A percentile compares a stretch with the other conserved stretches of the same genome.
phyloP scores from a whole-genome alignment of 2,113 vertebrate species.

The Stictonetta naevosa region DNA sequence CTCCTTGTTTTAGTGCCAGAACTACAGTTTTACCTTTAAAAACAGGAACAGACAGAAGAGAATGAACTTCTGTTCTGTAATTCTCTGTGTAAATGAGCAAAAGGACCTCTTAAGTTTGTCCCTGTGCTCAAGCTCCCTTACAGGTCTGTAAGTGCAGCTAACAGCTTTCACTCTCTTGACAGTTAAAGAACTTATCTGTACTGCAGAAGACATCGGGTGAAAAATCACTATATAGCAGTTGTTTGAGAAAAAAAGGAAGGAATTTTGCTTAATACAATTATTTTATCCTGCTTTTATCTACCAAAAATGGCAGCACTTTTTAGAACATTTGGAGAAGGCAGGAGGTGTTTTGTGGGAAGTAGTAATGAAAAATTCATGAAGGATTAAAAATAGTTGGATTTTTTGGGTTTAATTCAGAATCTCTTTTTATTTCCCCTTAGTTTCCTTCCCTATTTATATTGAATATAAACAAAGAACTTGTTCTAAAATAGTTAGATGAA shows the following conservation, averaged over 20 bases:
- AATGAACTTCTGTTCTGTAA: not conserved
- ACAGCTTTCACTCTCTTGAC: not conserved
- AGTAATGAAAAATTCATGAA: slow-evolving; percentile 75
- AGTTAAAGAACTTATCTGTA: not conserved
- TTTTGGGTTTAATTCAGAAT: slow-evolving; percentile 69
- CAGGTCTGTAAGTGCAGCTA: not conserved
- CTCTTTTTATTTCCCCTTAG: slow-evolving; percentile 61
- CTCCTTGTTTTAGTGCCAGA: not conserved
- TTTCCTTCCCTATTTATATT: slow-evolving; percentile 66
- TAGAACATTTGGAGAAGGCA: slow-evolving; percentile 75
- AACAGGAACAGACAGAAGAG: not conserved
- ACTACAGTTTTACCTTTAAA: not conserved
- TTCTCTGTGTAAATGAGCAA: not conserved
- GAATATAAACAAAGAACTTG: slow-evolving; percentile 65
- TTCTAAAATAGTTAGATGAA: slow-evolving; percentile 59
- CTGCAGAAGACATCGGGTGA: slow-evolving; percentile 15
- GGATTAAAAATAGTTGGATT: slow-evolving; percentile 72
- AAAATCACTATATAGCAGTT: slow-evolving; percentile 3
- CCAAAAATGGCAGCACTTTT: slow-evolving; percentile 55
- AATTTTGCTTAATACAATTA: slow-evolving; percentile 63
- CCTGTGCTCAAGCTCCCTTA: not conserved
- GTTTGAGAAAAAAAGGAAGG: slow-evolving; percentile 41
- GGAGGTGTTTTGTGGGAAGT: slow-evolving; percentile 76
- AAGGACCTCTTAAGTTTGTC: not conserved
- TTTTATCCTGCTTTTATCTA: slow-evolving; percentile 51